phyloP scores from a whole-genome alignment of 1,140 invertebrate genomes.

The Drosophila aff. region DNA sequence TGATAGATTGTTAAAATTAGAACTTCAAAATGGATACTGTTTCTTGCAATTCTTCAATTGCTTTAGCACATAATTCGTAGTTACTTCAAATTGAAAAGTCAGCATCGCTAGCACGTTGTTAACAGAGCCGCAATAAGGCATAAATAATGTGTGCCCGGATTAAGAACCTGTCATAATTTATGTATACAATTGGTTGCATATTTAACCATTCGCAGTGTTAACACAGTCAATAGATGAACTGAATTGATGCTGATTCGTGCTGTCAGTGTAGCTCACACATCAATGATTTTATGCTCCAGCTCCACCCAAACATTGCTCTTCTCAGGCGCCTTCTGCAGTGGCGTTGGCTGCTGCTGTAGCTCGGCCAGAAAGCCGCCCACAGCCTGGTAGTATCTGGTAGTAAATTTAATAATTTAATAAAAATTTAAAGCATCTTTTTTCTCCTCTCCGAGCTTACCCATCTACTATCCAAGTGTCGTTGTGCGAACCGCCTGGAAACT shows the following conservation, averaged over 20 bases:
- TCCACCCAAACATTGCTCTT: slow-evolving; percentile 81
- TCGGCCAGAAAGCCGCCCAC: slow-evolving; percentile 87
- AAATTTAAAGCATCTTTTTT: neutral
- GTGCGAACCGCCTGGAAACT: slow-evolving; percentile 92
- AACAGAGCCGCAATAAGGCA: slow-evolving; percentile 25
- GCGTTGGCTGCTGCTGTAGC: slow-evolving; percentile 66
- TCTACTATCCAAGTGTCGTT: slow-evolving; percentile 93
- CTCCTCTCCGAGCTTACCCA: slow-evolving; percentile 52
- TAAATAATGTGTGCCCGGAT: slow-evolving; percentile 40
- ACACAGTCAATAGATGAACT: slow-evolving; percentile 80
- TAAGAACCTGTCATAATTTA: slow-evolving; percentile 42
- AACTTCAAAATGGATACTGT: slow-evolving; percentile 6
- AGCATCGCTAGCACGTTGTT: slow-evolving; percentile 33
- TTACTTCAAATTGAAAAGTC: slow-evolving; percentile 10
- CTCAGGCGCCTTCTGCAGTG: slow-evolving; percentile 76
- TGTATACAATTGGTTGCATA: slow-evolving; percentile 20
- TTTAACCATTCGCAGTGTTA: slow-evolving; percentile 71
- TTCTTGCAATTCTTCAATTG: slow-evolving; percentile 12
- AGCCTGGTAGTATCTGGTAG: slow-evolving; percentile 86
- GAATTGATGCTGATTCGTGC: slow-evolving; percentile 39
- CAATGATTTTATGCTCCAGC: slow-evolving; percentile 75
- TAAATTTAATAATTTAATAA: neutral
- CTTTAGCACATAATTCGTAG: slow-evolving; percentile 11
- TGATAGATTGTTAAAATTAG: slow-evolving; percentile 1
- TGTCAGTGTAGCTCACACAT: slow-evolving; percentile 54